Evolutionary conservation across 2,797 vertebrate genomes (phyloP), one percentile per base, ranked within the genome.

Genomic region (Falco naumanni): DNA sequence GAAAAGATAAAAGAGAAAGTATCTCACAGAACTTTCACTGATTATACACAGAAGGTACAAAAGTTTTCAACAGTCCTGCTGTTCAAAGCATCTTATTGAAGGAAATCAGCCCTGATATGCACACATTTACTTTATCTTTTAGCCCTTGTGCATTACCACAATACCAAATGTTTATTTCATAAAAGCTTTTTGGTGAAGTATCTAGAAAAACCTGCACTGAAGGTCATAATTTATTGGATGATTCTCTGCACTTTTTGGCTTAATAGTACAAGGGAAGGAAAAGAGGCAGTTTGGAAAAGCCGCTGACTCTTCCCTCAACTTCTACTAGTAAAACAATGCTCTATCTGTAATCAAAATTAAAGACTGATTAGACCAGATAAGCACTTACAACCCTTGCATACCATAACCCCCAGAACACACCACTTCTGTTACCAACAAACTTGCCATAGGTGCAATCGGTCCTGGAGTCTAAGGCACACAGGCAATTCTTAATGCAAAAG

Each of bases 401-500:
- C 56, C 22, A 43, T 25, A 56, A 91, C 20, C 31, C n/a, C 31
- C 60, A 61, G 68, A 48, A 60, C 47, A 33, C 39, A 19, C 6
- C 22, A 21, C 24, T 51, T 63, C 56, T 63, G 37, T 51, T n/a
- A 57, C 34, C 51, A 56, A 43, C 48, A 57, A 39, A 63, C 43
- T 26, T 51, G 37, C 14, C 33, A 21, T 18, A 9, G 8, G 50
- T 59, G 64, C 64, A 53, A 13, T 1, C 7, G 29, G 28, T n/a
- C n/a, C 45, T 1, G 0, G 25, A 54, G 45, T 7, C 45, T 13
- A 45, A 39, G n/a, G 37, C 18, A 57, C 20, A 33, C 1, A 1
- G 25, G 28, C 51, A 54, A 31, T 54, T 54, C 70, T 54, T 61
- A 47, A 28, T 20, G 15, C 19, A 54, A 19, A 66, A 66, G 17